Evolutionary conservation across 2,888 invertebrate genomes (phyloP).

Genomic region (Sipha maydis): DNA sequence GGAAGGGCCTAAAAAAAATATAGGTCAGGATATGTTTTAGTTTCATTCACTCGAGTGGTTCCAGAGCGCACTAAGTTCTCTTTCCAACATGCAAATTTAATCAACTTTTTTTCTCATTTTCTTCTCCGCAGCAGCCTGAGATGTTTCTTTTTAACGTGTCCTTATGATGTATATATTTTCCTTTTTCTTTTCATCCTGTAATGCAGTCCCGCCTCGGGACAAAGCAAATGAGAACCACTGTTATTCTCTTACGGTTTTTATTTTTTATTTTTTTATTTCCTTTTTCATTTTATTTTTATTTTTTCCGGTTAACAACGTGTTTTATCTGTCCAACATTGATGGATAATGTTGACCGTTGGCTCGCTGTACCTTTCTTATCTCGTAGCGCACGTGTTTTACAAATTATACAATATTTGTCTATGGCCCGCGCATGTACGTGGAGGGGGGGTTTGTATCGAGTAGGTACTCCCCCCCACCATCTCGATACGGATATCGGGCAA

Average conservation of each 20-base stretch:
- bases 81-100: constrained; percentile 56
- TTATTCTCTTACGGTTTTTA: background rate
- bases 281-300: background rate
- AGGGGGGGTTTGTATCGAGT: too few relatives aligned
- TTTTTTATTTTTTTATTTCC: background rate
- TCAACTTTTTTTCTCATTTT: constrained; percentile 23
- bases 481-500: too few relatives aligned
- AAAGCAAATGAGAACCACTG: constrained; percentile 37
- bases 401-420: constrained; percentile 43
- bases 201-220: background rate
- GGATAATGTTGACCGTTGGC: constrained; percentile 43
- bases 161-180: background rate
- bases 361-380: constrained; percentile 42
- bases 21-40: constrained; percentile 44
- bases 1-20: background rate
- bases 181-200: background rate
- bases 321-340: constrained; percentile 37
- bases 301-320: background rate
- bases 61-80: constrained; percentile 39
- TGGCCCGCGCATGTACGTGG: background rate
- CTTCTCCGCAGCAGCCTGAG: background rate
- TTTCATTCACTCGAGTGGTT: constrained; percentile 43
- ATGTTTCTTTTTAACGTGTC: constrained; percentile 5
- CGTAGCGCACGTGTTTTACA: constrained; percentile 42
- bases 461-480: too few relatives aligned